These are phyloP conservation scores for Nymphalis io DNA, from an alignment of 1,140 invertebrate genomes.

Conservation along the genomic window DNA sequence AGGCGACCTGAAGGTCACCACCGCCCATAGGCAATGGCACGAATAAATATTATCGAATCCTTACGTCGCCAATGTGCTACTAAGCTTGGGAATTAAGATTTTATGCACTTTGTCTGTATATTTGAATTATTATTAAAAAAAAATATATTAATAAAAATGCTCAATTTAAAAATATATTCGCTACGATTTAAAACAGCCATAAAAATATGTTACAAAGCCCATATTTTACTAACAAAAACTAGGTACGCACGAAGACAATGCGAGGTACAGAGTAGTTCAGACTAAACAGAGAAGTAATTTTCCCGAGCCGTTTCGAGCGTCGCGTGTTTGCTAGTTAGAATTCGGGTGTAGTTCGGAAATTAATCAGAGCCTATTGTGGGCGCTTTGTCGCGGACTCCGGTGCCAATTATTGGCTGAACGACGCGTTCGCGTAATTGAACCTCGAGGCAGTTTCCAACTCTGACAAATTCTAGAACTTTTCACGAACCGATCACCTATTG, in stretches of 20 bases:
- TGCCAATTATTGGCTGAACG: slow-evolving; percentile 74
- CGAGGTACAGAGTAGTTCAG: slow-evolving; percentile 4
- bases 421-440: slow-evolving; percentile 67
- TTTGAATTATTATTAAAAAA: background rate
- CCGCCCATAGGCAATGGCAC: too few species aligned
- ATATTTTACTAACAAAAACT: slow-evolving; percentile 12
- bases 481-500: slow-evolving; percentile 23
- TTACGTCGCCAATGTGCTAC: too few species aligned
- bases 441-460: slow-evolving; percentile 57
- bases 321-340: slow-evolving; percentile 77
- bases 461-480: slow-evolving; percentile 50
- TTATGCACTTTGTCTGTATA: background rate
- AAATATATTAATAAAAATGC: background rate
- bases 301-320: slow-evolving; percentile 39
- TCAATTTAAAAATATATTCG: too few species aligned
- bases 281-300: slow-evolving; percentile 28
- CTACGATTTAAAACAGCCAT: background rate
- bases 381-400: slow-evolving; percentile 72
- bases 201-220: background rate
- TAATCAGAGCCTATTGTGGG: slow-evolving; percentile 75
- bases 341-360: slow-evolving; percentile 78
- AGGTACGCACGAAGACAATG: slow-evolving; percentile 15
- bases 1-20: too few species aligned
- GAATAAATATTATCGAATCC: too few species aligned
- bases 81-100: too few species aligned